Base-by-base conservation (phyloP, 2,888 invertebrate genomes). In the Podabrus alpinus region DNA sequence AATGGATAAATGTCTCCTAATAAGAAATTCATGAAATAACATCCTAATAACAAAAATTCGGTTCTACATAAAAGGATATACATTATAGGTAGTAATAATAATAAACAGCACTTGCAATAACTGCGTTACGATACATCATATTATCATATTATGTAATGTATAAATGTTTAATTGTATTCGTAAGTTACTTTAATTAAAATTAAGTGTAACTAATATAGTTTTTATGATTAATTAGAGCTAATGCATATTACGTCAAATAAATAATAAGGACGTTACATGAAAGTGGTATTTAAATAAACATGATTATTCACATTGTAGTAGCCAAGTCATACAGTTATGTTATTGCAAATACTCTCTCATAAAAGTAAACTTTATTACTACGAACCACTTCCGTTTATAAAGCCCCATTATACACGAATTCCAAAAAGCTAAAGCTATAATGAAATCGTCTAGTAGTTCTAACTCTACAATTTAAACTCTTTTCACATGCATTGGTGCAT, bases 381-480 rank as follows among this genome's bases (percentile, higher is more conserved):
- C n/a, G 45, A 29, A 45, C 45, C 45, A 45, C 45, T 45, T 45
- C 45, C 45, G 45, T 45, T 45, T 45, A 45, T 45, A 45, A 45
- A 45, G 45, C n/a, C 45, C 7, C 45, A 45, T 45, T 45, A 45
- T 45, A 45, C 45, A 45, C 45, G 45, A 45, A 45, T 45, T 45
- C n/a, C 45, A 45, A 45, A 45, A 45, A 73, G 45, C 61, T 73
- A 69, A 78, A 77, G 69, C 73, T 76, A 74, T 77, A 78, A 79
- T 77, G 75, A 77, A 78, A 78, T 76, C 77, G 77, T 79, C 79
- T 77, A 73, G 72, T 77, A 76, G 72, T 75, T 77, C 74, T 76
- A 73, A 75, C 73, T 72, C 76, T 72, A 69, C 77, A 79, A 77
- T 78, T 78, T 78, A 72, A 24, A 66, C 45, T 60, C 66, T 68